Evolutionary conservation across 2,113 vertebrate species (phyloP), one percentile per base, ranked within the genome.

Genomic region (Hyaena hyaena): DNA sequence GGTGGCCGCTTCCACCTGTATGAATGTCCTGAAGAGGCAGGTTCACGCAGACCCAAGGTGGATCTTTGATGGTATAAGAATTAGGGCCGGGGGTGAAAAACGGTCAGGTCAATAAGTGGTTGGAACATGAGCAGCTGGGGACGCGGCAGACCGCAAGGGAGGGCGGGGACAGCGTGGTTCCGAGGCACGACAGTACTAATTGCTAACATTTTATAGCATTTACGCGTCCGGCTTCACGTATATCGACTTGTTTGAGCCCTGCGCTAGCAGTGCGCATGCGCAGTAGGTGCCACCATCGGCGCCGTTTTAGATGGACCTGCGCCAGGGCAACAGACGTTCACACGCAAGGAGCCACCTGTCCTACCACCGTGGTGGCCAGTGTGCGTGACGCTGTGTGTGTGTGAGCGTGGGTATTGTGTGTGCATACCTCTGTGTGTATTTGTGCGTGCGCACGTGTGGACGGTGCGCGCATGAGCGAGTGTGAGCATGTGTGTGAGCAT

Each of bases 251-350:
- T n/a, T n/a, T 2, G n/a, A 69, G n/a, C 2, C 24, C 48, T 4
- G 1, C 21, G 6, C 6, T 24, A 7, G 28, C 14, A 2, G 26
- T 8, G 14, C 8, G 16, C 8, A 1, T 33, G 48, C 39, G 19
- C 26, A 10, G 21, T 11, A 73, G 28, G 15, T 0, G 3, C 21
- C 10, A 4, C 4, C 3, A 2, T n/a, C 1, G 7, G 23, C 1
- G 21, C 63, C 31, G 0, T 43, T 23, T 21, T 21, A 23, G 58
- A 61, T 21, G 23, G 58, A 61, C 21, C 21, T 61, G 58, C 23
- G 58, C 2, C 0, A 23, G 58, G 58, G 58, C 21, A 23, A 61
- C 58, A 23, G 58, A 21, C 21, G 0, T 8, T 61, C 58, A 21
- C 43, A 26, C 31, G n/a, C 92, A 58, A 4, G 28, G 63, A 65